phyloP scores from a whole-genome alignment of 2,888 invertebrate species.

The Caenorhabditis angaria region DNA sequence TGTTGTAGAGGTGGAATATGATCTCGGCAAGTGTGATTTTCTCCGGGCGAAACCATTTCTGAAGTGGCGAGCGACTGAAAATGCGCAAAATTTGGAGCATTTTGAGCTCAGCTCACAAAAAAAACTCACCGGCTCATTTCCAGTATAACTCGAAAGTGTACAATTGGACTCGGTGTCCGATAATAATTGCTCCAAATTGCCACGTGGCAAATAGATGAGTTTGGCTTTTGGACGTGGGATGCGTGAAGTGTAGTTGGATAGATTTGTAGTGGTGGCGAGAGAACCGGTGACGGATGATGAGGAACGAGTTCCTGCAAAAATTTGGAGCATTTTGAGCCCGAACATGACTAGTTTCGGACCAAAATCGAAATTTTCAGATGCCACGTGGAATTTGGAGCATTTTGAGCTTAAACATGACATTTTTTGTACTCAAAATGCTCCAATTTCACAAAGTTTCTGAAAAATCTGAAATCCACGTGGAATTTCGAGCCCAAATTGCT shows the following conservation, averaged over 20 bases:
- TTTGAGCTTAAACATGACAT: no score
- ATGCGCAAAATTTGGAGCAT: neutral
- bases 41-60: neutral
- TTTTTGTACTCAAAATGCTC: no score
- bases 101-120: no score
- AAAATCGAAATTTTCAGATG: no score
- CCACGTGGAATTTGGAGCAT: no score
- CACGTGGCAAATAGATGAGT: neutral
- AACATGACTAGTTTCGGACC: no score
- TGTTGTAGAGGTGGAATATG: neutral
- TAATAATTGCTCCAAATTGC: neutral
- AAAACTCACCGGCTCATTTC: neutral
- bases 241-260: neutral
- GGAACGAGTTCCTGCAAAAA: neutral
- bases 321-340: no score
- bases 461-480: no score
- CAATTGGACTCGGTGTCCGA: neutral
- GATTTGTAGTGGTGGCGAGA: neutral
- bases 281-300: neutral
- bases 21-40: neutral
- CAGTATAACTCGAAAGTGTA: constrained; percentile 1
- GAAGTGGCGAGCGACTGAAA: neutral
- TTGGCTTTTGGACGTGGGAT: constrained; percentile 3
- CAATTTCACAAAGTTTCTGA: neutral
- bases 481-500: no score